Percentiles rank a stretch among this genome's conserved stretches.
Evolutionary conservation across 2,888 invertebrate species (phyloP).

Genomic region (Erpobdella octoculata): DNA sequence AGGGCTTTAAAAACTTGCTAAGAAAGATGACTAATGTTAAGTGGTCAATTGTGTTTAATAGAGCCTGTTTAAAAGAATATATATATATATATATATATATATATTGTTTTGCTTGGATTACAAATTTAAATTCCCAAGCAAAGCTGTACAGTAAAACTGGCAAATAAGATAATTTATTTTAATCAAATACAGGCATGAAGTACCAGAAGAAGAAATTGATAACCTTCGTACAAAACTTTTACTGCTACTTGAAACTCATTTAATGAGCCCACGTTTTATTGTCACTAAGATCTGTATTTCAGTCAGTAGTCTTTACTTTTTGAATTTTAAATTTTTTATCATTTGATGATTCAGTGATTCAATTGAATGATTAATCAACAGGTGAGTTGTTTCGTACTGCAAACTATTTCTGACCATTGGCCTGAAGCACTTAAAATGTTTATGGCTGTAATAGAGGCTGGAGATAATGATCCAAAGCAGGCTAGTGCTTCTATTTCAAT

Average conservation of each 20-base stretch:
- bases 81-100: too few relatives aligned
- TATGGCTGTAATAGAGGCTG: background rate
- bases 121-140: too few relatives aligned
- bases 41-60: too few relatives aligned
- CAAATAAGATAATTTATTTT: background rate
- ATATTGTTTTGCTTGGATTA: too few relatives aligned
- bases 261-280: background rate
- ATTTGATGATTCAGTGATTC: background rate
- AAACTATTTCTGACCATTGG: constrained; percentile 59
- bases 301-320: background rate
- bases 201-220: constrained; percentile 2
- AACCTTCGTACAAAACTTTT: background rate
- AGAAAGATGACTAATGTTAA: too few relatives aligned
- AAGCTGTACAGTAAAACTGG: too few relatives aligned
- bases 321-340: background rate
- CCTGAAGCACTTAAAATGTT: constrained; percentile 59
- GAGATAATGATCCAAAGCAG: background rate
- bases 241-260: background rate
- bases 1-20: too few relatives aligned
- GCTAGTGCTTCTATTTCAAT: too few relatives aligned
- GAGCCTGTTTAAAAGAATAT: too few relatives aligned
- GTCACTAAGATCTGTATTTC: constrained; percentile 4
- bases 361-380: constrained; percentile 48
- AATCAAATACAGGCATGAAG: background rate
- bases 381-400: constrained; percentile 76